Conservation (phyloP, 2,113 vertebrate genomes). For the Strigops habroptila region DNA sequence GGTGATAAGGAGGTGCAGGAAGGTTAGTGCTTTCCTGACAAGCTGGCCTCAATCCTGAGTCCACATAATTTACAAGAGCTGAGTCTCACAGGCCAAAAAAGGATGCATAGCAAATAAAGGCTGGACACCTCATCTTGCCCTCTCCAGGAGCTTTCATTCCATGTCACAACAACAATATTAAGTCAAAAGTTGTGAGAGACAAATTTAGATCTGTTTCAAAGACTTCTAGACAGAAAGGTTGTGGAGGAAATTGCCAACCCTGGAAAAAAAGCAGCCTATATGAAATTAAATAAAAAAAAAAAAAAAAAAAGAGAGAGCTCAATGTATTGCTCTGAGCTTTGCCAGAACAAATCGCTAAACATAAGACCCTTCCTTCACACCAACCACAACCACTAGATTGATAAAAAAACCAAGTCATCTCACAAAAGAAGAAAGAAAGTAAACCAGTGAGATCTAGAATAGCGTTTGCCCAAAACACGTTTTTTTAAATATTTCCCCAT, state of each 20-base stretch:
- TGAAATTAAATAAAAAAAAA: neutral
- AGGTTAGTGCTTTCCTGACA: neutral
- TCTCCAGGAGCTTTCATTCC: neutral
- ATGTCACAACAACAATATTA: neutral
- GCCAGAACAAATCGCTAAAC: constrained; percentile 42
- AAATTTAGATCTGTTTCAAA: neutral
- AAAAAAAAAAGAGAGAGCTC: neutral
- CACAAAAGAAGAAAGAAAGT: constrained; percentile 14
- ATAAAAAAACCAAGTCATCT: constrained; percentile 10
- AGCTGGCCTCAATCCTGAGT: neutral
- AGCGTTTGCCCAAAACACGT: neutral
- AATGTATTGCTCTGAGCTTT: constrained; percentile 11
- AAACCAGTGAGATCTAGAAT: neutral
- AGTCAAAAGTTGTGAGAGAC: neutral
- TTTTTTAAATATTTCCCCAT: neutral
- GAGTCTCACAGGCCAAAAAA: neutral
- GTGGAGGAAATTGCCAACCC: neutral
- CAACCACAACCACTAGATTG: neutral
- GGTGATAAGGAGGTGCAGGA: neutral
- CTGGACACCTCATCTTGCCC: neutral
- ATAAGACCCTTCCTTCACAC: neutral
- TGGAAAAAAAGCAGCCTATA: neutral
- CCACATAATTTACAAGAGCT: neutral
- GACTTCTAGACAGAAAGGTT: neutral
- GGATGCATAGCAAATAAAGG: neutral